A percentile compares a stretch with the other conserved stretches of the same genome.
These are phyloP conservation scores for Junco hyemalis DNA, from an alignment of 2,113 vertebrate species.

Conservation along the genomic window DNA sequence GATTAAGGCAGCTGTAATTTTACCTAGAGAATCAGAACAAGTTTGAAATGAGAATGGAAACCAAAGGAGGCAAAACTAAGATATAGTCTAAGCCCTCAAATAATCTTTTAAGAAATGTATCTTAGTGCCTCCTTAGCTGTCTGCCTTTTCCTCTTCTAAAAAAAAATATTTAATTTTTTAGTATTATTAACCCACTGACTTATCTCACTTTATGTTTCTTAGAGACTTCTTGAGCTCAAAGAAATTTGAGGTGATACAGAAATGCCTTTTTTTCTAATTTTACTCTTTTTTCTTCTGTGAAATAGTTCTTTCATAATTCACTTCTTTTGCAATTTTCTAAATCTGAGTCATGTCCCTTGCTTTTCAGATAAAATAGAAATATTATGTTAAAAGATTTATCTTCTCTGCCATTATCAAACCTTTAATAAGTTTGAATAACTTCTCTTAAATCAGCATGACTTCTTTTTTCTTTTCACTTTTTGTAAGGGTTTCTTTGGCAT, in stretches of 20 bases:
- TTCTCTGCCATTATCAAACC: slow-evolving; percentile 3
- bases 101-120: not conserved
- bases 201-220: not conserved
- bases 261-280: not conserved
- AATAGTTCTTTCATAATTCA: not conserved
- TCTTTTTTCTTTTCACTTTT: not conserved
- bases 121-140: not conserved
- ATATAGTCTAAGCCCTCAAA: not conserved
- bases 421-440: slow-evolving; percentile 24
- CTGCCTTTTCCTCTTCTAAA: not conserved
- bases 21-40: not conserved
- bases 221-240: not conserved
- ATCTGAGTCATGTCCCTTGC: slow-evolving; percentile 15
- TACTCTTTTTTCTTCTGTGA: not conserved
- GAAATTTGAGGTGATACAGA: not conserved
- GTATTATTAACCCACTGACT: not conserved
- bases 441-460: not conserved
- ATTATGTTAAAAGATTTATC: slow-evolving; percentile 30
- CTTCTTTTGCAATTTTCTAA: slow-evolving; percentile 5
- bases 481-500: not conserved
- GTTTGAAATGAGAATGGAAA: not conserved
- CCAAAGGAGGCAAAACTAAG: not conserved
- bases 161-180: not conserved
- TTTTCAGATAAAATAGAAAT: slow-evolving; percentile 42
- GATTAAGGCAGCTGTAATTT: not conserved